A percentile compares a stretch with the other conserved stretches of the same genome.
Evolutionary conservation across 2,888 invertebrate species (phyloP).

Genomic region (Syritta pipiens): DNA sequence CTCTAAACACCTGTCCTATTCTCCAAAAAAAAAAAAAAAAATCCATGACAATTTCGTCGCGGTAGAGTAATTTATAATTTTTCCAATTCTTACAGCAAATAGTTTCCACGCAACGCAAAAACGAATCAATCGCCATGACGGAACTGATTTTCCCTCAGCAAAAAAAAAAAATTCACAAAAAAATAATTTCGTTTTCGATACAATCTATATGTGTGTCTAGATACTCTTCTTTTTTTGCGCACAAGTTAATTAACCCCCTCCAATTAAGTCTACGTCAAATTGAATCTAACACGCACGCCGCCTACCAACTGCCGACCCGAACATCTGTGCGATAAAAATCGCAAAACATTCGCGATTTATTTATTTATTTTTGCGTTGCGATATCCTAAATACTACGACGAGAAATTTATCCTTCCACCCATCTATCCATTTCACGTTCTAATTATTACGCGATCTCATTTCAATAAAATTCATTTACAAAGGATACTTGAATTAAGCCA

Average conservation of each 20-base stretch:
- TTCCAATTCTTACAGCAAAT: neutral
- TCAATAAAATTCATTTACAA: neutral
- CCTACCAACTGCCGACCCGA: too few species aligned
- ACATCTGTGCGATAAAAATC: neutral
- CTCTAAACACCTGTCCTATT: slow-evolving; percentile 10
- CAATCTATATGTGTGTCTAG: neutral
- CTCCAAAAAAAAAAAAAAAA: neutral
- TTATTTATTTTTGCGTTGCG: too few species aligned
- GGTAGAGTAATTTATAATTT: neutral
- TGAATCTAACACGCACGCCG: neutral
- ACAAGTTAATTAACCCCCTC: slow-evolving; percentile 5
- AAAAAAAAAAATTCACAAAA: neutral
- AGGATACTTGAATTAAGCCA: neutral
- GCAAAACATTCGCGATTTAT: too few species aligned
- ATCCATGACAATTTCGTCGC: neutral
- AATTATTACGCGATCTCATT: too few species aligned
- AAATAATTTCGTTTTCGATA: neutral
- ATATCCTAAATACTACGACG: too few species aligned
- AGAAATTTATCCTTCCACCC: too few species aligned
- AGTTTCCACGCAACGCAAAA: neutral
- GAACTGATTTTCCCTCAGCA: neutral
- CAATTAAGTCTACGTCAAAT: too few species aligned
- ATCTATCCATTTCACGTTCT: too few species aligned
- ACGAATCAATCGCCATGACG: neutral
- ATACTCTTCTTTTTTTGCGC: neutral